These are phyloP conservation scores for Drosophila infuscata DNA, from an alignment of 2,888 invertebrate species.

Conservation along the genomic window DNA sequence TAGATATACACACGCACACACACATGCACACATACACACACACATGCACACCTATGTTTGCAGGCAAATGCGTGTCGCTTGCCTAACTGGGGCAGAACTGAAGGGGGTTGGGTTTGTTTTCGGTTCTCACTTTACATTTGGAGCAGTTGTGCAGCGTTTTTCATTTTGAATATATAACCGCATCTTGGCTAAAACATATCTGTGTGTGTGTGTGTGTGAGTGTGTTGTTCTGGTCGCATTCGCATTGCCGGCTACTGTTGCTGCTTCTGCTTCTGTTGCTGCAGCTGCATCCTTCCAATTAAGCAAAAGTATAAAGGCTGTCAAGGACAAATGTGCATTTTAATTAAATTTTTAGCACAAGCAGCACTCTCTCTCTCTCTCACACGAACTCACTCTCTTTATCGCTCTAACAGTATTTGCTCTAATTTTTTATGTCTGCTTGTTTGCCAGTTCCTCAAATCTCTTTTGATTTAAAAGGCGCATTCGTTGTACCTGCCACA, in stretches of 20 bases:
- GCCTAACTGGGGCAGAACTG: constrained; percentile 13
- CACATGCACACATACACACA: constrained; percentile 11
- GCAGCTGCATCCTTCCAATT: constrained; percentile 65
- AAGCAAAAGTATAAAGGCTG: constrained; percentile 75
- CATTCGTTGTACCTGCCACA: constrained; percentile 39
- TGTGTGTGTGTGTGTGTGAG: constrained; percentile 9
- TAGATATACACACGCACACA: constrained; percentile 9
- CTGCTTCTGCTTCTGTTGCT: constrained; percentile 22
- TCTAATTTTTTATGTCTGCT: constrained; percentile 35
- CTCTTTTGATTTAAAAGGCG: constrained; percentile 51
- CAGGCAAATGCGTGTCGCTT: constrained; percentile 24
- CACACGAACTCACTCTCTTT: neutral
- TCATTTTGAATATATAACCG: constrained; percentile 54
- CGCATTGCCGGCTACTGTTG: constrained; percentile 26
- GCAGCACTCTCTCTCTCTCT: constrained; percentile 1
- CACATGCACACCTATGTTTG: neutral
- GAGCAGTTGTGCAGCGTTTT: constrained; percentile 41
- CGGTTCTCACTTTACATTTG: constrained; percentile 5
- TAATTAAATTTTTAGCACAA: constrained; percentile 73
- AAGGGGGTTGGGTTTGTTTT: neutral
- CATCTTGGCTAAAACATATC: constrained; percentile 47
- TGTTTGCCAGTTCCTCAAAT: constrained; percentile 53
- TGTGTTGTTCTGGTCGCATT: constrained; percentile 45
- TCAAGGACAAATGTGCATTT: constrained; percentile 80
- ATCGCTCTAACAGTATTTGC: constrained; percentile 6